Evolutionary conservation across 2,888 invertebrate genomes (phyloP).

Genomic region (Icerya purchasi): DNA sequence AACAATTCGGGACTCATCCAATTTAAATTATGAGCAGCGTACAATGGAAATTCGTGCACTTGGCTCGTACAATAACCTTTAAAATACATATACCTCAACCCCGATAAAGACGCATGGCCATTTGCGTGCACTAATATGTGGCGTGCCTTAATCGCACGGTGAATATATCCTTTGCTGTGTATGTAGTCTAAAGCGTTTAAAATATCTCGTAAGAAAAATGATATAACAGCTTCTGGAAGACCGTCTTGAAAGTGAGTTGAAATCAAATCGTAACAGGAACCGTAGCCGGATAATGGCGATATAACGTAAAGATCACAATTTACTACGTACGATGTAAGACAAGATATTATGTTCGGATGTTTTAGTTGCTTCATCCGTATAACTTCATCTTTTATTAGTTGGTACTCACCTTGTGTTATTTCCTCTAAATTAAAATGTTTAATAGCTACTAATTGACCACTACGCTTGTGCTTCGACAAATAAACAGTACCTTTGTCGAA

Average conservation of each 20-base stretch:
- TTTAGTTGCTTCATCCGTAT: conserved; percentile 50
- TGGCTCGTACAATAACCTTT: conserved; percentile 39
- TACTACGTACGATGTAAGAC: conserved; percentile 51
- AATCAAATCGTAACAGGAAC: conserved; percentile 61
- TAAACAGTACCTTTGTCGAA: conserved; percentile 47
- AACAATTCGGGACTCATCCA: conserved; percentile 84
- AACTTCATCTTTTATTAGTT: conserved; percentile 48
- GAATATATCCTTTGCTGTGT: conserved; percentile 63
- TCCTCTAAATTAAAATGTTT: conserved; percentile 57
- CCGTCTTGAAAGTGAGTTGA: conserved; percentile 51
- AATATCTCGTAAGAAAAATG: conserved; percentile 55
- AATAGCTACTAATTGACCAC: conserved; percentile 43
- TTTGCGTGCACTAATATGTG: conserved; percentile 56
- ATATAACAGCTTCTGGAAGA: conserved; percentile 59
- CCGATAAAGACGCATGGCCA: conserved; percentile 51
- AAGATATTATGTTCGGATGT: conserved; percentile 56
- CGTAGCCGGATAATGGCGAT: conserved; percentile 62
- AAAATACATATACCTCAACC: conserved; percentile 55
- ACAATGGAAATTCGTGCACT: conserved; percentile 53
- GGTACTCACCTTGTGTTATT: conserved; percentile 21
- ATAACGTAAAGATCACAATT: conserved; percentile 58
- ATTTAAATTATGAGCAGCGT: conserved; percentile 48
- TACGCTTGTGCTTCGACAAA: conserved; percentile 42
- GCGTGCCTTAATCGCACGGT: conserved; percentile 63
- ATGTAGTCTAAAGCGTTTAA: conserved; percentile 62